phyloP scores from a whole-genome alignment of 2,888 invertebrate genomes.

The Thalpophila matura region DNA sequence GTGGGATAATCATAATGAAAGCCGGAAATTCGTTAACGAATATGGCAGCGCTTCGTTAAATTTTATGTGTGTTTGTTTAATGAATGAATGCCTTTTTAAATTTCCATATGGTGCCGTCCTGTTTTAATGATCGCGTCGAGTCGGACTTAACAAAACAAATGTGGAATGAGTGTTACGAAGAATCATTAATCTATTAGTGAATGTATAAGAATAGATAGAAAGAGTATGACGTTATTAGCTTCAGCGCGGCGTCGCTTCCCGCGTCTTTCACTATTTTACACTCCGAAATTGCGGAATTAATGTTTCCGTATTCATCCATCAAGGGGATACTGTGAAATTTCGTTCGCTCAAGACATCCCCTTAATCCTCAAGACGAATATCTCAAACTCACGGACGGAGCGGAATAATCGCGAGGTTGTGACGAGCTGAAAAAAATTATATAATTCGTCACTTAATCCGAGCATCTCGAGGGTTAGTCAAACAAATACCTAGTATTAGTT shows the following conservation, averaged over 20 bases:
- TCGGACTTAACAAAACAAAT: conserved; percentile 68
- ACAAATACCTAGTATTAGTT: conserved; percentile 84
- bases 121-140: conserved; percentile 70
- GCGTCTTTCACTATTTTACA: conserved; percentile 81
- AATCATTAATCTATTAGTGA: conserved; percentile 67
- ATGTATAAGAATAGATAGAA: conserved; percentile 63
- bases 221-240: conserved; percentile 75
- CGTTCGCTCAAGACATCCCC: conserved; percentile 83
- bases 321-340: conserved; percentile 86
- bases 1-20: conserved; percentile 81
- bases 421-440: conserved; percentile 84
- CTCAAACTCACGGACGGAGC: conserved; percentile 86
- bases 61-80: conserved; percentile 88
- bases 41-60: conserved; percentile 88
- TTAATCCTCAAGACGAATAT: conserved; percentile 89
- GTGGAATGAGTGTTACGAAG: conserved; percentile 64
- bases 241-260: conserved; percentile 68
- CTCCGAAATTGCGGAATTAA: conserved; percentile 84
- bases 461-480: conserved; percentile 75
- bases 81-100: conserved; percentile 88
- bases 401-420: conserved; percentile 86
- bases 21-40: conserved; percentile 89
- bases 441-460: conserved; percentile 88
- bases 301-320: conserved; percentile 86
- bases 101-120: conserved; percentile 81